These are phyloP conservation scores for Pachycephus smyrnensis DNA, from an alignment of 2,888 invertebrate genomes.

Conservation along the genomic window DNA sequence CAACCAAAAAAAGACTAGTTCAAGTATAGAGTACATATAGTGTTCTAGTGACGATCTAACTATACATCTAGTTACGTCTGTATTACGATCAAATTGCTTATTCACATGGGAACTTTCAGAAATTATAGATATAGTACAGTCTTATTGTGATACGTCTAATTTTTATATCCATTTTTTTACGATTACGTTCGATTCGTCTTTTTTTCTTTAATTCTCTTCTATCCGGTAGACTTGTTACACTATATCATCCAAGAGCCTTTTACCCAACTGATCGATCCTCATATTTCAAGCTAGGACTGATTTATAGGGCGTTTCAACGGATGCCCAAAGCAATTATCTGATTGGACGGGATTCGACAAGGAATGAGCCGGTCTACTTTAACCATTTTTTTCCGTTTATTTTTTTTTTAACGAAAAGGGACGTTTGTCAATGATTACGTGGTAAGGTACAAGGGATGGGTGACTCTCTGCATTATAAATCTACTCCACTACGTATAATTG, in stretches of 20 bases:
- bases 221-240: neutral
- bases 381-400: neutral
- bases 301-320: constrained; percentile 49
- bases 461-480: neutral
- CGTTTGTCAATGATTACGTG: neutral
- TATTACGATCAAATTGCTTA: neutral
- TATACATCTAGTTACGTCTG: neutral
- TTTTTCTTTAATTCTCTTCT: neutral
- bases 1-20: neutral
- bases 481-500: neutral
- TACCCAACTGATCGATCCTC: constrained; percentile 45
- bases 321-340: constrained; percentile 41
- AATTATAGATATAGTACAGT: neutral
- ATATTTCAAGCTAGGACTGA: constrained; percentile 50
- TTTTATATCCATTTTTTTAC: neutral
- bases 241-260: neutral
- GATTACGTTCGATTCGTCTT: neutral
- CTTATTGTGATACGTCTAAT: neutral
- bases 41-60: neutral
- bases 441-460: neutral
- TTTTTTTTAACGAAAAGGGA: neutral
- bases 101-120: neutral
- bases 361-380: neutral
- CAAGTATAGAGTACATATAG: neutral
- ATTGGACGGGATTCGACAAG: neutral